A percentile compares a stretch with the other conserved stretches of the same genome.
Evolutionary conservation across 2,888 invertebrate species (phyloP).

Genomic region (Hyposoter didymator): DNA sequence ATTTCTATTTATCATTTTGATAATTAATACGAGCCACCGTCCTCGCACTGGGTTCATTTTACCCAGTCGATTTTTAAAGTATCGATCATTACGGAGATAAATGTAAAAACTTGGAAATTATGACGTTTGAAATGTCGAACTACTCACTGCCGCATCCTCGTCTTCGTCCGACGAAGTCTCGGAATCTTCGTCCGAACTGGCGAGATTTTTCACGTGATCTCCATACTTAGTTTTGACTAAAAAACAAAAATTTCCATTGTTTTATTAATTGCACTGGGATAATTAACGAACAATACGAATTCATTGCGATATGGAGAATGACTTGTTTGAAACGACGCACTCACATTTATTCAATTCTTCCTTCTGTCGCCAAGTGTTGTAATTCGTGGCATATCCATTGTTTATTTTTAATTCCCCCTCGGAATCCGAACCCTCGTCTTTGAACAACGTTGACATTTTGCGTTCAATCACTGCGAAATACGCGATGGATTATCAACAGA

Average conservation of each 20-base stretch:
- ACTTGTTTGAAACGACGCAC: constrained; percentile 70
- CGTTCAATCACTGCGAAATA: neutral
- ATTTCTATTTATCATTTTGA: too few species aligned
- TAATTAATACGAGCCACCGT: too few species aligned
- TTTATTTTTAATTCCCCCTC: constrained; percentile 88
- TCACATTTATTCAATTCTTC: constrained; percentile 94
- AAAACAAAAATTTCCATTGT: constrained; percentile 67
- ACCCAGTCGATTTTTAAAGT: too few species aligned
- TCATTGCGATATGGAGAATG: constrained; percentile 30
- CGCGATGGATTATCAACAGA: neutral
- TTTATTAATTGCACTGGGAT: neutral
- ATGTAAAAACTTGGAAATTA: constrained; percentile 9
- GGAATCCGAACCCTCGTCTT: constrained; percentile 68
- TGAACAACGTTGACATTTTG: constrained; percentile 70
- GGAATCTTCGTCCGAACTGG: constrained; percentile 84
- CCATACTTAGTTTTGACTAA: constrained; percentile 92
- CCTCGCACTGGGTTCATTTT: too few species aligned
- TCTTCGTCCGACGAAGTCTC: constrained; percentile 87
- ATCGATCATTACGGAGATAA: too few species aligned
- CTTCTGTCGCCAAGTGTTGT: constrained; percentile 93
- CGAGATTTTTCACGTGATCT: constrained; percentile 83
- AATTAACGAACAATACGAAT: constrained; percentile 74
- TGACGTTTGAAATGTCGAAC: constrained; percentile 17
- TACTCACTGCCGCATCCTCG: constrained; percentile 86
- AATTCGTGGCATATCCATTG: constrained; percentile 92